phyloP scores from a whole-genome alignment of 2,797 vertebrate species.

The Vireo griseus region DNA sequence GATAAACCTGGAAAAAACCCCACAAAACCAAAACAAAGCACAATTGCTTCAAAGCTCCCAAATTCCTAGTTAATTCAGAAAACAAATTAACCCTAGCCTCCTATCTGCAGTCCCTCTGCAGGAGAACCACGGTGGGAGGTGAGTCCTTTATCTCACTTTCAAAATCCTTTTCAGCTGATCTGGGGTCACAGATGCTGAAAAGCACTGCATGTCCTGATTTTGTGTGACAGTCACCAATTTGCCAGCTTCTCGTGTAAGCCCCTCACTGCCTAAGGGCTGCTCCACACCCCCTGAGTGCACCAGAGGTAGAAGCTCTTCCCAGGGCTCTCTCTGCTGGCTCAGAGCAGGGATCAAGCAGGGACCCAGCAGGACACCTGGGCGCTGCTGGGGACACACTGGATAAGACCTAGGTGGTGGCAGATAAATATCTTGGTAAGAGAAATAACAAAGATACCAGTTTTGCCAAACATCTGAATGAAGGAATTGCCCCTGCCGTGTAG shows the following conservation, averaged over 20 bases:
- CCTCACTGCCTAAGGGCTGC: not conserved
- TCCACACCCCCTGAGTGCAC: not conserved
- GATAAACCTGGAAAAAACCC: not conserved
- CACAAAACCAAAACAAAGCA: not conserved
- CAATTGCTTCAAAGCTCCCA: not conserved
- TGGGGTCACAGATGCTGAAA: not conserved
- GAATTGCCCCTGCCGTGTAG: not conserved
- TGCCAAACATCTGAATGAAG: not conserved
- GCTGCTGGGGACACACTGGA: not conserved
- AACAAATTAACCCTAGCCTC: slow-evolving; percentile 34
- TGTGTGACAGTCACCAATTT: not conserved
- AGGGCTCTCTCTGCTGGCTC: not conserved
- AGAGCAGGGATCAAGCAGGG: not conserved
- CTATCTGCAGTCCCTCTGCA: slow-evolving; percentile 2
- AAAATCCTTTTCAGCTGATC: slow-evolving; percentile 37
- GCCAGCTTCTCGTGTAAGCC: not conserved
- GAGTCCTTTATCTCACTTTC: slow-evolving; percentile 31
- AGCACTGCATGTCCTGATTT: not conserved
- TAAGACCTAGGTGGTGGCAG: not conserved
- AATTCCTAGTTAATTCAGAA: slow-evolving; percentile 32
- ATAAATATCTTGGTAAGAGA: not conserved
- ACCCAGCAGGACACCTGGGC: not conserved
- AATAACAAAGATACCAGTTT: not conserved
- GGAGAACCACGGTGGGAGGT: not conserved
- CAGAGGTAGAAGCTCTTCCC: not conserved